phyloP scores from a whole-genome alignment of 2,113 vertebrate species.

The Eulacestoma nigropectus region DNA sequence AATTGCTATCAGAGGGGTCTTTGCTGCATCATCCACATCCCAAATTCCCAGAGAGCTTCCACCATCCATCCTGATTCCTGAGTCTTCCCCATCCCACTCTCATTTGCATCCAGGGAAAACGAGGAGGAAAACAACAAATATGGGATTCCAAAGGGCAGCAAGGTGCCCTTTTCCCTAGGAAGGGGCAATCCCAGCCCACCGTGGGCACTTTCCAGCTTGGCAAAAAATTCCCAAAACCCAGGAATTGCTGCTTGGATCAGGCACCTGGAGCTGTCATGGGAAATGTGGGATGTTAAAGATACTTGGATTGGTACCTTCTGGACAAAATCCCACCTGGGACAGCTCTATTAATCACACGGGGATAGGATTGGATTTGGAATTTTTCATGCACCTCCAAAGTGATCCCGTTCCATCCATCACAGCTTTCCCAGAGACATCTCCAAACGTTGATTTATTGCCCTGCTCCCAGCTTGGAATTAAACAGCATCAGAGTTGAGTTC shows the following conservation, averaged over 20 bases:
- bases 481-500: constrained; percentile 56
- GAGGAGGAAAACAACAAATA: background rate
- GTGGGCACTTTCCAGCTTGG: background rate
- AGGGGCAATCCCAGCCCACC: background rate
- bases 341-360: constrained; percentile 72
- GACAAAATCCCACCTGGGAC: constrained; percentile 61
- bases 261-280: constrained; percentile 4
- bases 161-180: background rate
- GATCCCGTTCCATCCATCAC: constrained; percentile 72
- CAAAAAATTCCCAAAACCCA: background rate
- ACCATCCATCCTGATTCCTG: background rate
- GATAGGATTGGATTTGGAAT: constrained; percentile 67
- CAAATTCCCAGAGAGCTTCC: background rate
- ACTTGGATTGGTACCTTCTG: constrained; percentile 60
- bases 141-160: background rate
- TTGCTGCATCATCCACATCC: background rate
- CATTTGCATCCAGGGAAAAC: background rate
- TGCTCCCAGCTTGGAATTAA: constrained; percentile 67
- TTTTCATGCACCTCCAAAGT: constrained; percentile 55
- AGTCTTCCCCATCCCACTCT: background rate
- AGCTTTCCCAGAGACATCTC: constrained; percentile 65
- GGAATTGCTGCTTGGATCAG: constrained; percentile 27
- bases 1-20: background rate
- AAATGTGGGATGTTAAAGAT: constrained; percentile 36
- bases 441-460: constrained; percentile 72